Evolutionary conservation across 2,888 invertebrate genomes (phyloP).

Genomic region (Sarcophaga carnaria): DNA sequence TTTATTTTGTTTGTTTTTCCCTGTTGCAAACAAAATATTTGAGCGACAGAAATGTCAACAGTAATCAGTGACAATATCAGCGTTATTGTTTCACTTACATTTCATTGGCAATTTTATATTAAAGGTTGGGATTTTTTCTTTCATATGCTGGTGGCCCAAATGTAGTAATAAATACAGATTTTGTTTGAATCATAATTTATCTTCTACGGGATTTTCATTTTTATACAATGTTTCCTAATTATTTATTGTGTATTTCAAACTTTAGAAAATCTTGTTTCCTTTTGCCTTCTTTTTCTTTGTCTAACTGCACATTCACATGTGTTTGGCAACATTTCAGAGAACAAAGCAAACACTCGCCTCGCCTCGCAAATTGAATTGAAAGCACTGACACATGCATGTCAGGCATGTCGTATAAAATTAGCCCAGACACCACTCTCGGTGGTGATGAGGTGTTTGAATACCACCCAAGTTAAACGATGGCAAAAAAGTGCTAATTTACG

Average conservation of each 20-base stretch:
- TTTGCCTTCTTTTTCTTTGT: conserved; percentile 2
- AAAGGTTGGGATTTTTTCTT: too few relatives aligned
- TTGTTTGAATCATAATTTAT: too few relatives aligned
- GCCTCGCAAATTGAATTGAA: not conserved
- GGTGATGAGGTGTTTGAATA: conserved; percentile 50
- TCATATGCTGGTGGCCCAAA: too few relatives aligned
- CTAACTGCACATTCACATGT: not conserved
- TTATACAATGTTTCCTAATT: too few relatives aligned
- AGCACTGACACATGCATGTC: conserved; percentile 47
- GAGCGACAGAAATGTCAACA: conserved; percentile 64
- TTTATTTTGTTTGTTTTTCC: not conserved
- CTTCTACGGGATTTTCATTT: too few relatives aligned
- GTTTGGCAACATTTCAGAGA: conserved; percentile 55
- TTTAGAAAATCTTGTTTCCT: not conserved
- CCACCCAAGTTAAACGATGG: conserved; percentile 75
- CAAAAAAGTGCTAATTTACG: conserved; percentile 77
- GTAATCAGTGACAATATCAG: conserved; percentile 57
- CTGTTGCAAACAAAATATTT: conserved; percentile 38
- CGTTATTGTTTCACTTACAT: conserved; percentile 34
- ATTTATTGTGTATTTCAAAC: too few relatives aligned
- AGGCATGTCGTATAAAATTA: conserved; percentile 52
- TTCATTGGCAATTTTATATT: not conserved
- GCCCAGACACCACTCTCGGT: conserved; percentile 21
- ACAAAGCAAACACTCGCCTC: conserved; percentile 2
- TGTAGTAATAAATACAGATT: too few relatives aligned